A percentile compares a stretch with the other conserved stretches of the same genome.
Evolutionary conservation across 2,113 vertebrate species (phyloP).

Genomic region (Puntigrus tetrazona): DNA sequence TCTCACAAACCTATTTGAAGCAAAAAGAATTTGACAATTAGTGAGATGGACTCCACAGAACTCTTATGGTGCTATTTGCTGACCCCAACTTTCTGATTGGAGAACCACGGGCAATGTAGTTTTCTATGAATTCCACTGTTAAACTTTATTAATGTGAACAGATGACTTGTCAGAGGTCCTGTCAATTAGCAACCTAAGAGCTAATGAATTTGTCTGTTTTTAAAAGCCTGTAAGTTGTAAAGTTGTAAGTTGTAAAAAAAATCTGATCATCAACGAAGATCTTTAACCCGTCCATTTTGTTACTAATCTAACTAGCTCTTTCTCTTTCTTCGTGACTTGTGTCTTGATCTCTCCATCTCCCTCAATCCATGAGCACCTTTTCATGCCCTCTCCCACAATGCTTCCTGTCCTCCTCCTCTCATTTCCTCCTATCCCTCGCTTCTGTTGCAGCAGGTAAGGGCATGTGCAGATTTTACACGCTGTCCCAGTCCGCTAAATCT

Average conservation of each 20-base stretch:
- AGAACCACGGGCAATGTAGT: not conserved
- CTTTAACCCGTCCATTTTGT: not conserved
- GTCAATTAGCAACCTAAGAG: too few relatives aligned
- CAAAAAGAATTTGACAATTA: not conserved
- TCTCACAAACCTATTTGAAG: not conserved
- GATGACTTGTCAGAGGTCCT: not conserved
- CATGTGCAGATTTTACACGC: not conserved
- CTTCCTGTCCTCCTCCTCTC: slow-evolving; percentile 9
- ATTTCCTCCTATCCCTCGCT: slow-evolving; percentile 1
- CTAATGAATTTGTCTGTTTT: too few relatives aligned
- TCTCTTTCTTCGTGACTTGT: not conserved
- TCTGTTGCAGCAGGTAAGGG: not conserved
- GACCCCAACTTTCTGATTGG: not conserved
- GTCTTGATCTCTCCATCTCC: slow-evolving; percentile 6
- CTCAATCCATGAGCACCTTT: slow-evolving; percentile 11
- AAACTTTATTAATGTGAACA: not conserved
- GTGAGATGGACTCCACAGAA: not conserved
- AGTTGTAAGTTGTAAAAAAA: too few relatives aligned
- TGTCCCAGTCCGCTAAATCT: not conserved
- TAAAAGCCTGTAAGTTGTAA: too few relatives aligned
- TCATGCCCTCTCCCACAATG: slow-evolving; percentile 1
- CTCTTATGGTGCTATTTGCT: not conserved
- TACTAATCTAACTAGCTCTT: not conserved
- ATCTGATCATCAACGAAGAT: not conserved
- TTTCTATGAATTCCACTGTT: not conserved